Evolutionary conservation across 1,140 invertebrate genomes (phyloP).

Genomic region (Lerema accius): DNA sequence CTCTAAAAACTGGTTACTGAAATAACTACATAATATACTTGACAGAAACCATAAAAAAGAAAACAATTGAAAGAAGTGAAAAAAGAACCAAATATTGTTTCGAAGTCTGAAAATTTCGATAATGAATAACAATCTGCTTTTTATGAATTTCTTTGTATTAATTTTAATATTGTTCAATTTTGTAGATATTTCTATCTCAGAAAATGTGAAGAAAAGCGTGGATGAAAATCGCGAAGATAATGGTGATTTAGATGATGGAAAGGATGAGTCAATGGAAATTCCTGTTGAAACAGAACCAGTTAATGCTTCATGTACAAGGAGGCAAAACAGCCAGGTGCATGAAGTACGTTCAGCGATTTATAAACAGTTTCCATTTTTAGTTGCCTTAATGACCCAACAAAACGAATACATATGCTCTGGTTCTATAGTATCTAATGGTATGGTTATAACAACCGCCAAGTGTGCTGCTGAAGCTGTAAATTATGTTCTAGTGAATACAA

Average conservation of each 20-base stretch:
- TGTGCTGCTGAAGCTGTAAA: slow-evolving; percentile 54
- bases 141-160: slow-evolving; percentile 43
- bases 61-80: slow-evolving; percentile 41
- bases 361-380: slow-evolving; percentile 72
- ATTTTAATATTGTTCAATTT: slow-evolving; percentile 43
- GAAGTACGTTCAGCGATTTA: slow-evolving; percentile 53
- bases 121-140: slow-evolving; percentile 45
- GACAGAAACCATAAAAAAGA: slow-evolving; percentile 21
- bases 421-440: slow-evolving; percentile 60
- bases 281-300: slow-evolving; percentile 49
- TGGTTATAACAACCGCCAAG: slow-evolving; percentile 65
- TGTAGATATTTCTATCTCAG: slow-evolving; percentile 23
- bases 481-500: slow-evolving; percentile 63
- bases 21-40: slow-evolving; percentile 1
- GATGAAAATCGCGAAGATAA: slow-evolving; percentile 62
- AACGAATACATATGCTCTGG: slow-evolving; percentile 71
- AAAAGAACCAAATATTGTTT: slow-evolving; percentile 46
- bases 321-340: slow-evolving; percentile 61
- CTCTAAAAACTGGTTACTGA: slow-evolving; percentile 16
- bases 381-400: slow-evolving; percentile 63
- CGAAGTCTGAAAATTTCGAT: slow-evolving; percentile 38
- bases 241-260: slow-evolving; percentile 56
- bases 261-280: slow-evolving; percentile 62
- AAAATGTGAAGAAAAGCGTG: slow-evolving; percentile 70
- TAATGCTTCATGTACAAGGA: slow-evolving; percentile 59